These are phyloP conservation scores for Andrena camellia DNA, from an alignment of 2,888 invertebrate genomes.

Conservation along the genomic window DNA sequence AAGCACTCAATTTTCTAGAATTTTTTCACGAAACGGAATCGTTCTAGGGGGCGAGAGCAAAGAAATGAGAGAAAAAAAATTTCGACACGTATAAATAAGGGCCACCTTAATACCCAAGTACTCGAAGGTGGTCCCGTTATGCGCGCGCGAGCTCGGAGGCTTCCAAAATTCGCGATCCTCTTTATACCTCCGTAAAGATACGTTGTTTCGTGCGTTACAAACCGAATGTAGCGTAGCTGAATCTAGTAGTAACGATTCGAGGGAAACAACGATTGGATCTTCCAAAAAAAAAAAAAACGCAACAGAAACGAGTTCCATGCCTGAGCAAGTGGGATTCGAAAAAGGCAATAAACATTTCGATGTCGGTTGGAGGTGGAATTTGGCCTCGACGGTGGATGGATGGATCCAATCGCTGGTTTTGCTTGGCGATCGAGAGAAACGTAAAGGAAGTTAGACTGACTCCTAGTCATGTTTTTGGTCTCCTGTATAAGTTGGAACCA, in stretches of 20 bases:
- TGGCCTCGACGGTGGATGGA: background rate
- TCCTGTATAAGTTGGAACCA: constrained; percentile 94
- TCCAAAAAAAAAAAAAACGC: background rate
- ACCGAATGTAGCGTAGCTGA: background rate
- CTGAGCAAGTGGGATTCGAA: background rate
- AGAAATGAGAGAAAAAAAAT: too few species aligned
- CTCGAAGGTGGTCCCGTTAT: too few species aligned
- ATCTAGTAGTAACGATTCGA: background rate
- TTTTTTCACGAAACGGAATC: too few species aligned
- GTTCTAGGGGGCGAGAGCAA: too few species aligned
- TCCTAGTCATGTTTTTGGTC: constrained; percentile 94
- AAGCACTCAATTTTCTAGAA: too few species aligned
- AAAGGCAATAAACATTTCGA: constrained; percentile 13
- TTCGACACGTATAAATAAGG: too few species aligned
- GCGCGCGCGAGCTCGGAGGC: background rate
- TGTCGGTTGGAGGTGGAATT: background rate
- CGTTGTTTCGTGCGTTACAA: background rate
- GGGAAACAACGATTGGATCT: background rate
- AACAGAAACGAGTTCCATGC: background rate
- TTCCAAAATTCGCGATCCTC: background rate
- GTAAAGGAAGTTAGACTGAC: constrained; percentile 86
- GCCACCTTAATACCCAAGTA: too few species aligned
- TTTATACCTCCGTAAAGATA: background rate
- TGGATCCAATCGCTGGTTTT: background rate
- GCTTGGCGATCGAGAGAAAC: background rate